These are phyloP conservation scores for Miniopterus natalensis DNA, from an alignment of 2,113 vertebrate species.

Conservation along the genomic window DNA sequence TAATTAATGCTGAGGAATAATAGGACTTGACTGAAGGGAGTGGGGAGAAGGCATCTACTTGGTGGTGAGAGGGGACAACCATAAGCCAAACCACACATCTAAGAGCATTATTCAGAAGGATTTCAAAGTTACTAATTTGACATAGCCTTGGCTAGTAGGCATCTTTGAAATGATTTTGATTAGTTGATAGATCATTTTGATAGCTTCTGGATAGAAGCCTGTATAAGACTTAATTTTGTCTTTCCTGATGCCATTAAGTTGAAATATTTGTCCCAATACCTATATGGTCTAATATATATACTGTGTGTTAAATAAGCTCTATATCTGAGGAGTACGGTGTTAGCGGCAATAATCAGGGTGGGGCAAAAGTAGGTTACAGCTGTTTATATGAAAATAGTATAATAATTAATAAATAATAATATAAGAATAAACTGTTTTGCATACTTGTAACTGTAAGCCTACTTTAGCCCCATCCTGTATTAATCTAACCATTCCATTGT, in stretches of 20 bases:
- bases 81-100: neutral
- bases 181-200: neutral
- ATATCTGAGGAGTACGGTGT: neutral
- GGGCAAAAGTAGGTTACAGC: neutral
- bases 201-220: neutral
- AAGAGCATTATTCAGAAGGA: neutral
- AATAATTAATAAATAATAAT: neutral
- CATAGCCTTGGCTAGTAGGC: neutral
- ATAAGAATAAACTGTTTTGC: neutral
- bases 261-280: neutral
- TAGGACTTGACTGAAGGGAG: neutral
- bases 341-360: neutral
- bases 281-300: neutral
- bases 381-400: neutral
- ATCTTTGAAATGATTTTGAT: neutral
- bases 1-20: neutral
- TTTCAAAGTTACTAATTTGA: slow-evolving; percentile 3
- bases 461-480: neutral
- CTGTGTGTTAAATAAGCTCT: neutral
- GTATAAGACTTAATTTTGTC: neutral
- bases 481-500: neutral
- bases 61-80: neutral
- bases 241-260: neutral
- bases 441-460: neutral
- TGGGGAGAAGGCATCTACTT: neutral